Conservation (phyloP, 2,888 invertebrate genomes). For the Drosophila anomalata region DNA sequence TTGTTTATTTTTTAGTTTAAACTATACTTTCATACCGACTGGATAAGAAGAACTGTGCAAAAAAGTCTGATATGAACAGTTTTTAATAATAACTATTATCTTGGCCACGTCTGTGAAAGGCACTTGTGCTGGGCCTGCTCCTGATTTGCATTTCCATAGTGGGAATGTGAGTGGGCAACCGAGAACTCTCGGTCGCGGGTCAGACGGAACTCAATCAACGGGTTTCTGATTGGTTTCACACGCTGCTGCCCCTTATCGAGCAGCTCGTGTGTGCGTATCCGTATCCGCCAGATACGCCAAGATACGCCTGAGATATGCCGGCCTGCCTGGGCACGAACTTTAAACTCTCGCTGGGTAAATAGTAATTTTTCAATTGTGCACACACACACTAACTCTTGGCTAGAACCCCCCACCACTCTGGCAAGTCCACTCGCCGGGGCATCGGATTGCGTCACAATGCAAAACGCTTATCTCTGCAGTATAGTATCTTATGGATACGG, state of each 20-base stretch:
- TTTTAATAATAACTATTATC: background rate
- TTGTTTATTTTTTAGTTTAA: too few species aligned
- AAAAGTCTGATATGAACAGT: background rate
- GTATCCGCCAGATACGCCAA: conserved; percentile 63
- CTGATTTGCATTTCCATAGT: conserved; percentile 17
- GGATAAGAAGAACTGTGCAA: too few species aligned
- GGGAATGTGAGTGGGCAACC: conserved; percentile 31
- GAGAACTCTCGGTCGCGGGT: conserved; percentile 14
- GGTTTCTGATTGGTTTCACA: conserved; percentile 69
- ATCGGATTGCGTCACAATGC: conserved; percentile 67
- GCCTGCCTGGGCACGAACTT: conserved; percentile 60
- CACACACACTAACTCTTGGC: conserved; percentile 28
- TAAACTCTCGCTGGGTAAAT: conserved; percentile 70
- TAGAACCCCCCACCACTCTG: background rate
- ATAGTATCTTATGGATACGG: conserved; percentile 54
- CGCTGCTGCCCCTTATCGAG: conserved; percentile 71
- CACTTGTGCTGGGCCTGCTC: conserved; percentile 28
- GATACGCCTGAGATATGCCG: conserved; percentile 9
- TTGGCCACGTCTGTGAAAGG: background rate
- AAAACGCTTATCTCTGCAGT: conserved; percentile 66
- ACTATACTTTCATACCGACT: background rate
- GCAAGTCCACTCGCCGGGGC: background rate
- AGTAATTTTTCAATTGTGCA: conserved; percentile 64
- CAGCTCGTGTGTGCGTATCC: conserved; percentile 37
- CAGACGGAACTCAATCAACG: conserved; percentile 36